A percentile compares a stretch with the other conserved stretches of the same genome.
Conservation (phyloP, 2,797 vertebrate species). For the Valencia hispanica region DNA sequence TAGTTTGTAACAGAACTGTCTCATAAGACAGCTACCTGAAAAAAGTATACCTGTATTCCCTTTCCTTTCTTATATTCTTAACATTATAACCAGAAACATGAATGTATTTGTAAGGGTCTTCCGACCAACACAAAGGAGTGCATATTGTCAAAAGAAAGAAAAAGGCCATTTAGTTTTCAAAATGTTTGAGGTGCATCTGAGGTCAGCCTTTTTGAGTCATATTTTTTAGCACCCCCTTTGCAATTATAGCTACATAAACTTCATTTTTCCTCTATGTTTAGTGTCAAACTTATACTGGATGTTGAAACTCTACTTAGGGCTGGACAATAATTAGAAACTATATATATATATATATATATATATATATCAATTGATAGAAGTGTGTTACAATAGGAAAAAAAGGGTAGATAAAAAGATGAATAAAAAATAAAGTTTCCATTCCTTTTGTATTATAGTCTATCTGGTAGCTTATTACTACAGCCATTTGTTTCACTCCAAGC, state of each 20-base stretch:
- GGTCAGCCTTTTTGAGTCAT: background rate
- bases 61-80: background rate
- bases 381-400: no score
- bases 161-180: background rate
- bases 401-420: no score
- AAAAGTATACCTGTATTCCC: background rate
- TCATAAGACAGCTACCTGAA: background rate
- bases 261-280: background rate
- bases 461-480: no score
- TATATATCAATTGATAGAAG: no score
- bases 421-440: no score
- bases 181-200: background rate
- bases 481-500: no score
- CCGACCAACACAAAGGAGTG: background rate
- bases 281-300: background rate
- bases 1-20: background rate
- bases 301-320: no score
- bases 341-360: no score
- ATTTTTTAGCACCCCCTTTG: background rate
- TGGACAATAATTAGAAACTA: no score
- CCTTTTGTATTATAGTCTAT: no score
- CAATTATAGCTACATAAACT: background rate
- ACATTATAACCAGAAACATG: background rate
- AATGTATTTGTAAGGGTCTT: background rate
- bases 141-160: background rate